Percentiles rank a stretch among this genome's conserved stretches.
Conservation (phyloP, 2,113 vertebrate genomes). For the Nymphicus hollandicus region DNA sequence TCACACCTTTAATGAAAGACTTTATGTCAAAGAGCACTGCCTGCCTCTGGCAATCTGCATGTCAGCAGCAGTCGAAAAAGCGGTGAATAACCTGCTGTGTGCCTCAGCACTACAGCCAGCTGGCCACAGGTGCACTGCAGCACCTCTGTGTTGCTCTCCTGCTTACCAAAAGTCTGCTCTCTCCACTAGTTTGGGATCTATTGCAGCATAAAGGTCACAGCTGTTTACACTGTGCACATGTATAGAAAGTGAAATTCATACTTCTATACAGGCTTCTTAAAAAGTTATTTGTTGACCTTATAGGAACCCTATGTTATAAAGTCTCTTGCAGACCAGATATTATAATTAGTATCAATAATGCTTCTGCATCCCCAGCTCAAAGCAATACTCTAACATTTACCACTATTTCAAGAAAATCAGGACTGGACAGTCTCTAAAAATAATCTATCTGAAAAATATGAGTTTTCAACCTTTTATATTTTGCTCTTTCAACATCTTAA, state of each 20-base stretch:
- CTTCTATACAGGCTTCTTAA: background rate
- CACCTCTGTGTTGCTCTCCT: background rate
- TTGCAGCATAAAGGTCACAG: background rate
- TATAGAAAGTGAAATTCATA: background rate
- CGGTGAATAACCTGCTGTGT: background rate
- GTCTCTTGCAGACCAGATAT: background rate
- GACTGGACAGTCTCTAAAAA: background rate
- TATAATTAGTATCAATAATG: background rate
- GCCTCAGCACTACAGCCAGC: background rate
- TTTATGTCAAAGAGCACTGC: background rate
- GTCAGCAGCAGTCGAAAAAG: background rate
- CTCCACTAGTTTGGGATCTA: background rate
- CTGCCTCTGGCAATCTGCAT: background rate
- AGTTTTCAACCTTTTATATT: background rate
- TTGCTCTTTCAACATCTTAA: background rate
- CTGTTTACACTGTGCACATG: background rate
- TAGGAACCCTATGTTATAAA: background rate
- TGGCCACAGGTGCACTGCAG: background rate
- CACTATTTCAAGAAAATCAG: background rate
- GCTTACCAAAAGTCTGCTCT: background rate
- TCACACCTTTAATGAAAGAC: background rate
- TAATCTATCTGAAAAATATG: background rate
- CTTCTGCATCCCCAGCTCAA: background rate
- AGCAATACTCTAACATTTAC: background rate
- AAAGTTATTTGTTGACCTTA: background rate